Base-by-base conservation (phyloP, 1,140 invertebrate species). In the Contarinia nasturtii region DNA sequence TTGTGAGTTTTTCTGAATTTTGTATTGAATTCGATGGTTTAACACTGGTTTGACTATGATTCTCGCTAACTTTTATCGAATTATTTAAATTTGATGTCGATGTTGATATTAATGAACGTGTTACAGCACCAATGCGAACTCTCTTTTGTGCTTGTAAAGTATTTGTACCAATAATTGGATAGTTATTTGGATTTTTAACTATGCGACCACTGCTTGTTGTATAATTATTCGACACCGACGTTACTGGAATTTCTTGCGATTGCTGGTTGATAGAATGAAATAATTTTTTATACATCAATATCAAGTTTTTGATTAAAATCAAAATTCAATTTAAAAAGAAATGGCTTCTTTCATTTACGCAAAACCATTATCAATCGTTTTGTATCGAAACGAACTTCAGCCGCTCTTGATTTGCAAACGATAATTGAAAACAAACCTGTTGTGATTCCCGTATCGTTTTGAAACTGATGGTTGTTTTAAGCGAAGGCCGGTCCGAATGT, bases 101-200 rank as follows among this genome's bases (percentile, higher is more conserved):
- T 10, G 27, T 5, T 27, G 27, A 63, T 7, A 73, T 66, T 33
- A 73, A 72, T 2, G 74, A 74, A 49, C 75, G 57, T 14, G 76
- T 77, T 11, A 77, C 71, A 44, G 75, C 75, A 43, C 76, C 75
- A 10, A 75, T 73, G 49, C 73, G 74, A 34, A 75, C 56, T 53
- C 73, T 56, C 50, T 69, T 64, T 61, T 73, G 72, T 49, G 68
- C 63, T 53, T 59, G 58, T 56, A 63, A 58, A 49, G 64, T 56
- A 60, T 64, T 66, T 63, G 58, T 61, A 71, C 50, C 65, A 67
- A 52, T 72, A 19, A 69, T 53, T 65, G 65, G 57, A 65, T 69
- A 51, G 64, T 61, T 48, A 68, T 64, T 53, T 68, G 70, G 54
- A 33, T 33, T 44, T n/a, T 27, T 33, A 3, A 15, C 21, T 33